phyloP scores from a whole-genome alignment of 2,797 vertebrate species.

The Pitangus sulphuratus region DNA sequence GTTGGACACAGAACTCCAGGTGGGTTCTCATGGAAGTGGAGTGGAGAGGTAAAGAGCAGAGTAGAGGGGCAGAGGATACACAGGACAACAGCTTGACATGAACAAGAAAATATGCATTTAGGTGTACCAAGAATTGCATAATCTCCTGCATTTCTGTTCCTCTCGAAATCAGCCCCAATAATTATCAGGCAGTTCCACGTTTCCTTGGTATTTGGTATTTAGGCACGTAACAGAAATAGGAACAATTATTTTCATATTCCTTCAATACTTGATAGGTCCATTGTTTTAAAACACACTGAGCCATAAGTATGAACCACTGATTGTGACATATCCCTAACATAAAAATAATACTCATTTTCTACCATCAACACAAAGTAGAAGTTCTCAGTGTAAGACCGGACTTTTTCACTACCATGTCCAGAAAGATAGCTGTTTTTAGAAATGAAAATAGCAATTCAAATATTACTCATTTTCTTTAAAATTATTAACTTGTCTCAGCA shows the following conservation, averaged over 20 bases:
- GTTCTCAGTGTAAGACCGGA: neutral
- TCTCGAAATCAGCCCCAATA: neutral
- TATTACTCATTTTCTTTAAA: neutral
- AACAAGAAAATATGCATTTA: neutral
- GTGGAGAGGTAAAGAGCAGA: neutral
- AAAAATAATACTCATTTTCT: neutral
- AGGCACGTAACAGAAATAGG: neutral
- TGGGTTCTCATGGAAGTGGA: neutral
- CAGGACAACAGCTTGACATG: neutral
- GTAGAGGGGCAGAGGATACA: neutral
- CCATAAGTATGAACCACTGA: neutral
- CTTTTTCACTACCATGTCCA: neutral
- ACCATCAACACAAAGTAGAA: neutral
- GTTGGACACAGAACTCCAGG: neutral
- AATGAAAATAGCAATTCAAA: neutral
- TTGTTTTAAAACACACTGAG: neutral
- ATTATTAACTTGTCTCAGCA: neutral
- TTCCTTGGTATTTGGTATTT: neutral
- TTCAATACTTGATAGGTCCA: neutral
- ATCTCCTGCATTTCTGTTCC: neutral
- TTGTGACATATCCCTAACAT: neutral
- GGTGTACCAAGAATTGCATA: neutral
- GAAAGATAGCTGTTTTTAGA: neutral
- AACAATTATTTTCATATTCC: neutral
- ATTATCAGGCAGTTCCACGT: rapidly evolving